Conservation (phyloP, 30 jellyfish, hydroid and myxozoan genomes). For the Clytia hemisphaerica region DNA sequence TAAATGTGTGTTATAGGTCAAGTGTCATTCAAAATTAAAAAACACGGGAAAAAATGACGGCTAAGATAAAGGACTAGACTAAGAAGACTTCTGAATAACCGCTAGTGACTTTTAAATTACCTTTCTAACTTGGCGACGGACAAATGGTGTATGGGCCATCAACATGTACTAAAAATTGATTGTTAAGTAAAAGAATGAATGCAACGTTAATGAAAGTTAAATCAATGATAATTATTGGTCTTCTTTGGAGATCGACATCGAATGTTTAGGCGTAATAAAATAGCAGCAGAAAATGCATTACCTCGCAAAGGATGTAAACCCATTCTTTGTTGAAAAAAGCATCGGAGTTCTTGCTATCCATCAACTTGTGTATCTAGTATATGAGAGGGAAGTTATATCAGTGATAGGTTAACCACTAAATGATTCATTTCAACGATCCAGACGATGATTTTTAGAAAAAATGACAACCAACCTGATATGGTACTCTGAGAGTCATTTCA, state of each 20-base stretch:
- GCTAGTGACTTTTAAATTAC: conserved; percentile 19
- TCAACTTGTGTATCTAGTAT: conserved; percentile 25
- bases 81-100: neutral
- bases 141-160: conserved; percentile 85
- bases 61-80: neutral
- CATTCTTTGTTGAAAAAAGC: conserved; percentile 62
- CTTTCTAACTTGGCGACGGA: conserved; percentile 94
- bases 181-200: neutral
- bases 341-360: conserved; percentile 11
- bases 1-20: neutral
- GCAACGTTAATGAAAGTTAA: neutral
- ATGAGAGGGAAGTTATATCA: neutral
- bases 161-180: conserved; percentile 79
- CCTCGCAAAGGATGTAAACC: conserved; percentile 81
- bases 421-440: too few relatives aligned
- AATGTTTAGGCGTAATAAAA: too few relatives aligned
- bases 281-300: too few relatives aligned
- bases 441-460: neutral
- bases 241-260: too few relatives aligned
- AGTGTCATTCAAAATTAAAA: neutral
- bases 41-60: neutral
- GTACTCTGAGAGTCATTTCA: conserved; percentile 86
- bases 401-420: neutral
- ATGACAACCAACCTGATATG: conserved; percentile 74
- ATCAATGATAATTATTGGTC: too few relatives aligned